Evolutionary conservation across 2,797 vertebrate species (phyloP), one percentile per base, ranked within the genome.

Genomic region (Emydoidea blandingii): DNA sequence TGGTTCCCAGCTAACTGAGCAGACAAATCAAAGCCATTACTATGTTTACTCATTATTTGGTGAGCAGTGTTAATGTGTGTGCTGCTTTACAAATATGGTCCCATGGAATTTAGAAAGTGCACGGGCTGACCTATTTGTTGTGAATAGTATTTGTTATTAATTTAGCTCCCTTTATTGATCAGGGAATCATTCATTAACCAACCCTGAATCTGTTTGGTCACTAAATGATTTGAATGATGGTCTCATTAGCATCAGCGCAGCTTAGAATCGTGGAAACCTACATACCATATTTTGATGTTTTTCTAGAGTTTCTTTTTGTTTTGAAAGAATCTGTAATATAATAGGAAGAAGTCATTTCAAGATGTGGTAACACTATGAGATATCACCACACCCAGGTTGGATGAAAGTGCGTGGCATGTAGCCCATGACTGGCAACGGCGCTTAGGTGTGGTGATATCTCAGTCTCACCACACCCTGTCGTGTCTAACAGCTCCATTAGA

Each of bases 381-480:
- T 95, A 98, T 94, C 94, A 86, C 95, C 97, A 97, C 97, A 4
- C 98, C 98, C 95, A 96, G 90, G 89, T 79, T 90, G 27, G 93
- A 96, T 96, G 96, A 97, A 97, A 92, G 91, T 79, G 83, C 86
- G 93, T 98, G 98, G 97, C 96, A 89, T 34, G 29, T 1, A 78
- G 92, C 87, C 87, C 79, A 52, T 31, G 81, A 94, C 91, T 97
- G 79, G 87, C 96, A 98, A 95, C 97, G 96, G 94, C 97, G 85
- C 92, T 81, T 86, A 97, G 98, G 98, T 92, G 97, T 97, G 98
- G 97, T 91, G 90, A 80, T 97, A 97, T 93, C 87, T 89, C 57
- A 80, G 97, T 97, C 96, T 98, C 96, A 2, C 97, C 95, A 96
- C 98, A 94, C 98, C 98, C 94, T 94, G 86, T 52, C 31, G 59